These are phyloP conservation scores for Oreocharis arfaki DNA, from an alignment of 2,113 vertebrate genomes.

Conservation along the genomic window DNA sequence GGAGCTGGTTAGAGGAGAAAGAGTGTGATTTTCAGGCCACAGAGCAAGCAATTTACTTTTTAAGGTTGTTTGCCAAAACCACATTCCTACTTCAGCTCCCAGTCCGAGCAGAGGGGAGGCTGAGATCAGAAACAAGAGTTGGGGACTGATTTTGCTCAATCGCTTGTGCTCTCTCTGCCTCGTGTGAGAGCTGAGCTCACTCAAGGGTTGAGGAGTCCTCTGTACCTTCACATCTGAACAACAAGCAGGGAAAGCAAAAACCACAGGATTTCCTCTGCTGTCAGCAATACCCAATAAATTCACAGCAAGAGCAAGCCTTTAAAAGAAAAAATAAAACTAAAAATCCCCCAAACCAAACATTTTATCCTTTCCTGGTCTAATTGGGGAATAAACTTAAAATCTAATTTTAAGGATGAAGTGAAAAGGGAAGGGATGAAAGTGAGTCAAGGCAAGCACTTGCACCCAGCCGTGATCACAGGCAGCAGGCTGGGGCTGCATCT, in stretches of 20 bases:
- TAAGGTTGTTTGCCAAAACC: background rate
- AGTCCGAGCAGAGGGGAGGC: background rate
- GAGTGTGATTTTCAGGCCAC: constrained; percentile 18
- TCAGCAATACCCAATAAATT: constrained; percentile 14
- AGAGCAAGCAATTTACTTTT: constrained; percentile 35
- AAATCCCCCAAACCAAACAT: background rate
- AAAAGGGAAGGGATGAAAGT: constrained; percentile 23
- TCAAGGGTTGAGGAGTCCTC: background rate
- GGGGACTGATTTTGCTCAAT: background rate
- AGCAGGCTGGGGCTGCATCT: background rate
- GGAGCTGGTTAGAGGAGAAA: background rate
- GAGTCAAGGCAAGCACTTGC: background rate
- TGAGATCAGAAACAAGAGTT: background rate
- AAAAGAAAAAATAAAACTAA: background rate
- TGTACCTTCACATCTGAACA: background rate
- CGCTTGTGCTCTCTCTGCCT: background rate
- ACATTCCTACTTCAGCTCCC: constrained; percentile 9
- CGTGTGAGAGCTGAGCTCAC: background rate
- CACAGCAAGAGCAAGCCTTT: constrained; percentile 11
- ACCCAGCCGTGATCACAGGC: background rate
- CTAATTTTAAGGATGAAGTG: background rate
- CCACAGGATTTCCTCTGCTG: constrained; percentile 23
- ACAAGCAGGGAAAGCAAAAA: background rate
- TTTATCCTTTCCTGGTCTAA: constrained; percentile 4
- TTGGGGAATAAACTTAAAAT: constrained; percentile 34